Base-by-base conservation (phyloP, 2,888 invertebrate genomes). In the Caenorhabditis angaria region DNA sequence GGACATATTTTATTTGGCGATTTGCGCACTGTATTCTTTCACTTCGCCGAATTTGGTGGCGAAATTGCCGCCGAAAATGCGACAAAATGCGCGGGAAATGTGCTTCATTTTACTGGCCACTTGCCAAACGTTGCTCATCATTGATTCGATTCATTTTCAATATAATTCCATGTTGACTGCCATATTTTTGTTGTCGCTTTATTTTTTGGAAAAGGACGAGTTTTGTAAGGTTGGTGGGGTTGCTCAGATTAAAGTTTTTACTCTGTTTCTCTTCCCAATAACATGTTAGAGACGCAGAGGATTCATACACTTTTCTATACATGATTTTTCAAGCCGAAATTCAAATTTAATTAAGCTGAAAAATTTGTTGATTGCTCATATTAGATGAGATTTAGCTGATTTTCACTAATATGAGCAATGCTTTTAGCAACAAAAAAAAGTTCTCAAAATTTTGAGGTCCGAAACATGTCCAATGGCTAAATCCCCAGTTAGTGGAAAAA, bases 161-260 rank as follows among this genome's bases (percentile, higher is more conserved):
- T 99, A 99, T 88, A 99, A 99, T 91, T 97, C 97, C 50, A 92
- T 99, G 85, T 90, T 99, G 70, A 93, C 93, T 90, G 96, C 96
- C 27, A 90, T 95, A 68, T 88, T 95, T 25, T 87, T 96, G 29
- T 88, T 93, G 55, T 94, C 95, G 24, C 91, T 94, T 75, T 91
- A 92, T 6, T 90, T 91, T 81, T 91, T 94, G 83, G 90, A 92
- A 10, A 24, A 32, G 12, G 67, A 90, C 91, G 89, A 91, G 90
- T 88, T 88, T 54, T 48, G 71, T 28, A 53, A 76, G 63, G 61
- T 70, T 27, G 58, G 66, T 67, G 2, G 41, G 18, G 18, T 20
- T 41, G 20, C 18, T 14, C 3, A 22, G n/a, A n/a, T n/a, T n/a
- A n/a, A n/a, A n/a, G 22, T 63, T 60, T 54, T 47, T 24, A 51